Evolutionary conservation across 1,140 invertebrate genomes (phyloP), one percentile per base, ranked within the genome.

Genomic region (Cydia splendana): DNA sequence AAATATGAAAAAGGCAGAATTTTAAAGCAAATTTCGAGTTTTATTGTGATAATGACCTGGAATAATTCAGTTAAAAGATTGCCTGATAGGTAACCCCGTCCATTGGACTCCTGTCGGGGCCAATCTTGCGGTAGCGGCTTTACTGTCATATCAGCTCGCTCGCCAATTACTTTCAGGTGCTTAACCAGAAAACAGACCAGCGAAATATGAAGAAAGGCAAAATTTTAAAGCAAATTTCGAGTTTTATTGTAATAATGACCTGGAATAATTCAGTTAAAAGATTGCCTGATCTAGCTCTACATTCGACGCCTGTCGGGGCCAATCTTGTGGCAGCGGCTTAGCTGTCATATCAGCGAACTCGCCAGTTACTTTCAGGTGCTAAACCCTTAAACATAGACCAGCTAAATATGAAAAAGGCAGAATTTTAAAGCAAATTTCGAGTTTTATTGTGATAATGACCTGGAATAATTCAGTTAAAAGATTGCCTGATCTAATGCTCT

Each of bases 291-390:
- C 15, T n/a, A n/a, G n/a, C n/a, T n/a, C n/a, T n/a, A n/a, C 57
- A n/a, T 62, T 62, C 57, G 57, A n/a, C 51, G 51, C n/a, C 13
- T 53, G 4, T 18, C 51, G 15, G 15, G 15, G 4, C 15, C 51
- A 53, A 53, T 53, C n/a, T 15, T 6, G 6, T n/a, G 51, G 15
- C 5, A 18, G 4, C 51, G 51, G 0, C 51, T 15, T 18, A 3
- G 51, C 51, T 53, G 51, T 53, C 51, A n/a, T 53, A 53, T 53
- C 51, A 53, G 51, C n/a, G 15, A 53, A 2, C 51, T 15, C n/a
- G 51, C 51, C 51, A 53, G 18, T 53, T 53, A 53, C 51, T 53
- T n/a, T 53, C 51, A 53, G 15, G 51, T 53, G n/a, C n/a, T 53
- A 5, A 53, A 5, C 51, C 13, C 51, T 0, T 0, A 53, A 18